Evolutionary conservation across 1,140 invertebrate species (phyloP).

Genomic region (Drosophila malerkotliana): DNA sequence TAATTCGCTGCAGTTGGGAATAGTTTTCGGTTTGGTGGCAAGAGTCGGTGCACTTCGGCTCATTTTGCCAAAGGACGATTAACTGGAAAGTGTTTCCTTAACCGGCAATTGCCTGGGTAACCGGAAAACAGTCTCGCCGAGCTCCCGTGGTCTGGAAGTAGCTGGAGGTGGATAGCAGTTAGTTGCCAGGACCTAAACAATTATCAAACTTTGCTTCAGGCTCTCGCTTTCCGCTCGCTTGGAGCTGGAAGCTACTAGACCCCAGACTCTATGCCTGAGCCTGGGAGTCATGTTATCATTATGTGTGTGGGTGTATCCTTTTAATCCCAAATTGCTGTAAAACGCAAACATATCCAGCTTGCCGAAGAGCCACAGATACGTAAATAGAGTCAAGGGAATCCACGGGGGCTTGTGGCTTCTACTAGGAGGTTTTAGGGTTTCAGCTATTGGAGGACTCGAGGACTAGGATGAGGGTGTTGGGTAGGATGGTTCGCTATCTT

Average conservation of each 20-base stretch:
- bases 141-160: background rate
- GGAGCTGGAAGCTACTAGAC: too few species aligned
- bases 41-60: slow-evolving; percentile 1
- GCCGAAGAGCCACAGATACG: slow-evolving; percentile 1
- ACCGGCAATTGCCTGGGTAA: slow-evolving; percentile 3
- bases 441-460: too few species aligned
- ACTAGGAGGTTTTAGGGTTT: too few species aligned
- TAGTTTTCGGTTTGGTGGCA: background rate
- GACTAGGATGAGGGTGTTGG: background rate
- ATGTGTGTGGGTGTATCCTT: background rate
- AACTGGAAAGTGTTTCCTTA: slow-evolving; percentile 6
- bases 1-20: background rate
- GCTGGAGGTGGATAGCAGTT: background rate
- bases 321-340: slow-evolving; percentile 1
- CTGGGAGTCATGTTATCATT: slow-evolving; percentile 3
- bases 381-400: background rate
- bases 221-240: background rate
- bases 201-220: slow-evolving; percentile 4
- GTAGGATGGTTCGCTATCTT: slow-evolving; percentile 2
- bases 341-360: slow-evolving; percentile 1
- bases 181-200: slow-evolving; percentile 1
- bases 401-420: background rate
- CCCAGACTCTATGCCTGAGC: too few species aligned
- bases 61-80: slow-evolving; percentile 2
- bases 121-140: background rate